These are phyloP conservation scores for Podarcis cretensis DNA, from an alignment of 2,113 vertebrate genomes.

Conservation along the genomic window DNA sequence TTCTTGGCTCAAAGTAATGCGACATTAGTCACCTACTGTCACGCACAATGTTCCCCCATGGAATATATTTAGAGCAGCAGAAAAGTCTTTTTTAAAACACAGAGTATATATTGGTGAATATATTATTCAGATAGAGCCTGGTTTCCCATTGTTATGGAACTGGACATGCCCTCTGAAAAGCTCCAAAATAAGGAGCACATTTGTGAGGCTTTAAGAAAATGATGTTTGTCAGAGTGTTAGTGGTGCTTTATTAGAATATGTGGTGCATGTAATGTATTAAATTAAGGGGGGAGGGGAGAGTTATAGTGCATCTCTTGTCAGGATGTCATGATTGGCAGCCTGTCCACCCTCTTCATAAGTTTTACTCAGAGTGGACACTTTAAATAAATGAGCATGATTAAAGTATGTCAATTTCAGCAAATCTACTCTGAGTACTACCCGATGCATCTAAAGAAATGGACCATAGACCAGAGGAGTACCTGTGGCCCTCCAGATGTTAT, in stretches of 20 bases:
- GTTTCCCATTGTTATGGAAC: not conserved
- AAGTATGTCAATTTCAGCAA: too few relatives aligned
- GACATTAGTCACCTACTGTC: not conserved
- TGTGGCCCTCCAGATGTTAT: too few relatives aligned
- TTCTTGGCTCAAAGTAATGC: not conserved
- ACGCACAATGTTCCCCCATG: not conserved
- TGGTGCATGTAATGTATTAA: not conserved
- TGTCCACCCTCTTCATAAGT: too few relatives aligned
- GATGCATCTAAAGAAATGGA: too few relatives aligned
- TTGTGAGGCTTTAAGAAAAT: not conserved
- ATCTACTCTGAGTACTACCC: too few relatives aligned
- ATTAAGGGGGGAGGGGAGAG: not conserved
- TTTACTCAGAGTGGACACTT: too few relatives aligned
- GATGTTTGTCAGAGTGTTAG: not conserved
- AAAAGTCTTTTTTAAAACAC: not conserved
- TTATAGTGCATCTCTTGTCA: not conserved
- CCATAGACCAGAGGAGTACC: too few relatives aligned
- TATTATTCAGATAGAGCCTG: not conserved
- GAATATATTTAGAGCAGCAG: not conserved
- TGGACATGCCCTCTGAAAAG: not conserved
- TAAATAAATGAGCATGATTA: too few relatives aligned
- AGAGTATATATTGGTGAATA: not conserved
- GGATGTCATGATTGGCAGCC: not conserved
- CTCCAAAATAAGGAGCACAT: not conserved
- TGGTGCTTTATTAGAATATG: not conserved